A percentile compares a stretch with the other conserved stretches of the same genome.
Conservation (phyloP, 2,113 vertebrate genomes). For the Hipposideros armiger region DNA sequence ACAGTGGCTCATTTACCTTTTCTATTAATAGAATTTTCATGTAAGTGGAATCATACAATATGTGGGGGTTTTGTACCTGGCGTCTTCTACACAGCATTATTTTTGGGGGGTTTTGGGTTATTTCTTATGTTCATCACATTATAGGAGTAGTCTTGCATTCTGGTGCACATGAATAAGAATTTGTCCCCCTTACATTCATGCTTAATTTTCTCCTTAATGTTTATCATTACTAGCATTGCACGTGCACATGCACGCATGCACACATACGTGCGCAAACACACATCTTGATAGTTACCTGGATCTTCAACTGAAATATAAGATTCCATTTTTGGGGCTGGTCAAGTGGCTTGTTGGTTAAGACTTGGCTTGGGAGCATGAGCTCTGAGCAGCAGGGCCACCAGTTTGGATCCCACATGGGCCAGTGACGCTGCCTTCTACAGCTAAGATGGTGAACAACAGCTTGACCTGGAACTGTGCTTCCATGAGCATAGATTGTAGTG, state of each 20-base stretch:
- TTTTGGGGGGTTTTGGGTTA: no score
- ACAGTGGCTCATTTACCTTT: not conserved
- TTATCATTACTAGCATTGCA: not conserved
- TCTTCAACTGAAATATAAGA: not conserved
- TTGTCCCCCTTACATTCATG: not conserved
- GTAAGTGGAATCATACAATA: not conserved
- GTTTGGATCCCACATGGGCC: no score
- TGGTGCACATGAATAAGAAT: not conserved
- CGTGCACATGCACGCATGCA: rapidly evolving
- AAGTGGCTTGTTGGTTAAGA: no score
- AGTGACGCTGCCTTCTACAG: no score
- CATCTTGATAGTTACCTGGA: not conserved
- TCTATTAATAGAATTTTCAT: not conserved
- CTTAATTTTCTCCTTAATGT: slow-evolving; percentile 29
- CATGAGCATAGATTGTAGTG: no score
- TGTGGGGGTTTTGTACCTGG: not conserved
- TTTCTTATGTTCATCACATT: no score
- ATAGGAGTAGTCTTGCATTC: not conserved
- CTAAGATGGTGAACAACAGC: no score
- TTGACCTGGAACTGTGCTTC: no score
- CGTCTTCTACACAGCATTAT: no score
- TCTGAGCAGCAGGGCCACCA: no score
- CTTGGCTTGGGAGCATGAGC: no score
- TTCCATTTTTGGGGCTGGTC: not conserved
- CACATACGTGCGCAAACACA: no score